A percentile compares a stretch with the other conserved stretches of the same genome.
Evolutionary conservation across 2,888 invertebrate species (phyloP).

Genomic region (Meiosimyza decipiens): DNA sequence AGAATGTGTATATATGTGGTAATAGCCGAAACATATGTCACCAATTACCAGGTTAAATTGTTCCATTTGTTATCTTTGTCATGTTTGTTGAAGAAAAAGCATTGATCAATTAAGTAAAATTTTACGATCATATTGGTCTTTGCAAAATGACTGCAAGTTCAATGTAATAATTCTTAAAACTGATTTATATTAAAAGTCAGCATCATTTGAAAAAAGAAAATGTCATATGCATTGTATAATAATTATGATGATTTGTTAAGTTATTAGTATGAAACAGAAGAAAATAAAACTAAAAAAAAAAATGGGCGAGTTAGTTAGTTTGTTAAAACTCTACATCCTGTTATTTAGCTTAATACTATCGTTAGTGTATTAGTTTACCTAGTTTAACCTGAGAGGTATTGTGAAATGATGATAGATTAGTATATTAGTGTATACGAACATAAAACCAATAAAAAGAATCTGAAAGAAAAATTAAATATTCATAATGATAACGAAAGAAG

Average conservation of each 20-base stretch:
- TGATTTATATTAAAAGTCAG: constrained; percentile 28
- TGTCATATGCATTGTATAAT: constrained; percentile 45
- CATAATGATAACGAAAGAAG: constrained; percentile 30
- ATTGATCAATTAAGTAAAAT: too few relatives aligned
- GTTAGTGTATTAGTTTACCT: constrained; percentile 44
- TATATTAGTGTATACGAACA: constrained; percentile 11
- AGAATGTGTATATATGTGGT: too few relatives aligned
- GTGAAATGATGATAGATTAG: constrained; percentile 27
- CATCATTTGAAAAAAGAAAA: constrained; percentile 31
- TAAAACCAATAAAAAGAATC: constrained; percentile 15
- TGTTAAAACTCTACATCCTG: constrained; percentile 27
- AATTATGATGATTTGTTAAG: constrained; percentile 39
- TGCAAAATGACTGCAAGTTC: too few relatives aligned
- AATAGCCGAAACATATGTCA: too few relatives aligned
- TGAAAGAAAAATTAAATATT: constrained; percentile 35
- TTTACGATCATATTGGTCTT: too few relatives aligned
- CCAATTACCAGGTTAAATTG: too few relatives aligned
- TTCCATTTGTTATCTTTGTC: too few relatives aligned
- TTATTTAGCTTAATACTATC: constrained; percentile 40
- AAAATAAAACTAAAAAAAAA: too few relatives aligned
- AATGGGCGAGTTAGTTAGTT: too few relatives aligned
- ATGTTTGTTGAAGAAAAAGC: too few relatives aligned
- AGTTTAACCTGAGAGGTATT: constrained; percentile 9
- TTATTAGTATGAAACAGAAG: constrained; percentile 29
- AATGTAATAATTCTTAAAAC: too few relatives aligned